phyloP scores from a whole-genome alignment of 2,888 invertebrate species.

The Neoascia interrupta region DNA sequence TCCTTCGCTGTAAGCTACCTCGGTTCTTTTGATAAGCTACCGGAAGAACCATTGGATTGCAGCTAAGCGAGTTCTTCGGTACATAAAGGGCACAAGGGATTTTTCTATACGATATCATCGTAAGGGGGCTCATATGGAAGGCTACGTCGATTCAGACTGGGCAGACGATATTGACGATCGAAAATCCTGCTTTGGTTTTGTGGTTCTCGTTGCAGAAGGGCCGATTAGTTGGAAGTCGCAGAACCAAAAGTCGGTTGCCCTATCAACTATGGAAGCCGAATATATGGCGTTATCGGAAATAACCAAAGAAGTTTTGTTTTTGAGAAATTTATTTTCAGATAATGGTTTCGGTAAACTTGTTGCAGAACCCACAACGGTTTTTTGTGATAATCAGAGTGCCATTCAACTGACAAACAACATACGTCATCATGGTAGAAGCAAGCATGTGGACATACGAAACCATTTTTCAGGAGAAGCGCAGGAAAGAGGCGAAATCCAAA shows the following conservation, averaged over 20 bases:
- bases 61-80: constrained; percentile 6
- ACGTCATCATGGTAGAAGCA: neutral
- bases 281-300: constrained; percentile 14
- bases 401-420: neutral
- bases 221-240: constrained; percentile 8
- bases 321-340: neutral
- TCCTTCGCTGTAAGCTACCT: constrained; percentile 44
- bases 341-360: neutral
- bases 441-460: constrained; percentile 5
- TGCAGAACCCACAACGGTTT: neutral
- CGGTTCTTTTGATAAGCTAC: neutral
- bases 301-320: neutral
- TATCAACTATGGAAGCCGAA: constrained; percentile 25
- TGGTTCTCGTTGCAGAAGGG: neutral
- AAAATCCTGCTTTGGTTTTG: constrained; percentile 6
- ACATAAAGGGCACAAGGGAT: constrained; percentile 1
- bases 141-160: constrained; percentile 2
- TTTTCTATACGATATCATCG: too few species aligned
- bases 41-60: neutral
- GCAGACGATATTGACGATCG: constrained; percentile 2
- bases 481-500: neutral
- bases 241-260: constrained; percentile 7
- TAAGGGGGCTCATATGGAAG: too few species aligned
- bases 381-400: constrained; percentile 15
- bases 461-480: constrained; percentile 18